Evolutionary conservation across 2,797 vertebrate species (phyloP).

Genomic region (Huso huso): DNA sequence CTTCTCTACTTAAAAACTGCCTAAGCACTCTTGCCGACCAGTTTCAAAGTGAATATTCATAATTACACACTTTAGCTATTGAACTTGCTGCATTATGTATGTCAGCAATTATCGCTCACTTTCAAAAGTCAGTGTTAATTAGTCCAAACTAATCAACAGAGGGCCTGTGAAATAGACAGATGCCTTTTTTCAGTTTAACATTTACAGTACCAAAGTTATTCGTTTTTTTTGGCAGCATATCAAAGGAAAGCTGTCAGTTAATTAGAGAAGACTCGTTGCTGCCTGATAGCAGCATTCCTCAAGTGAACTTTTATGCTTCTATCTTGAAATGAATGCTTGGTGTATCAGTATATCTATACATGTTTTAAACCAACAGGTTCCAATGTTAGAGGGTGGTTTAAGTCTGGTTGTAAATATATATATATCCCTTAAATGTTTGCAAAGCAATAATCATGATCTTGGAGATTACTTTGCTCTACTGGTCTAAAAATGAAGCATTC

Average conservation of each 20-base stretch:
- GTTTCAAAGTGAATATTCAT: constrained; percentile 50
- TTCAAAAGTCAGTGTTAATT: constrained; percentile 54
- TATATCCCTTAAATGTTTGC: no score
- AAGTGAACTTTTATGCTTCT: neutral
- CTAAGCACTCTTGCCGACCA: constrained; percentile 46
- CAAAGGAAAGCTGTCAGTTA: constrained; percentile 40
- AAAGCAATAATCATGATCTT: no score
- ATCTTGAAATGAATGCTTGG: neutral
- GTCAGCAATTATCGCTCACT: constrained; percentile 56
- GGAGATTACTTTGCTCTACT: no score
- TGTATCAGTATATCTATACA: constrained; percentile 1
- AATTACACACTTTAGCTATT: constrained; percentile 52
- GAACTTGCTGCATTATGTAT: constrained; percentile 40
- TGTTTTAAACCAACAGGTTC: neutral
- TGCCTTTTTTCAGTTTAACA: constrained; percentile 38
- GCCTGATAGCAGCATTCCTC: constrained; percentile 17
- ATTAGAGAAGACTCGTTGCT: constrained; percentile 38
- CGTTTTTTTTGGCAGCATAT: constrained; percentile 42
- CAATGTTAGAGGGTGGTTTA: neutral
- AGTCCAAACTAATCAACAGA: constrained; percentile 44
- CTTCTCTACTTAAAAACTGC: constrained; percentile 26
- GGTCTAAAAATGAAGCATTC: no score
- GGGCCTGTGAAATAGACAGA: constrained; percentile 49
- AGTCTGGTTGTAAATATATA: no score
- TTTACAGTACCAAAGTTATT: constrained; percentile 36